Evolutionary conservation across 2,888 invertebrate species (phyloP).

Genomic region (Microdon myrmicae): DNA sequence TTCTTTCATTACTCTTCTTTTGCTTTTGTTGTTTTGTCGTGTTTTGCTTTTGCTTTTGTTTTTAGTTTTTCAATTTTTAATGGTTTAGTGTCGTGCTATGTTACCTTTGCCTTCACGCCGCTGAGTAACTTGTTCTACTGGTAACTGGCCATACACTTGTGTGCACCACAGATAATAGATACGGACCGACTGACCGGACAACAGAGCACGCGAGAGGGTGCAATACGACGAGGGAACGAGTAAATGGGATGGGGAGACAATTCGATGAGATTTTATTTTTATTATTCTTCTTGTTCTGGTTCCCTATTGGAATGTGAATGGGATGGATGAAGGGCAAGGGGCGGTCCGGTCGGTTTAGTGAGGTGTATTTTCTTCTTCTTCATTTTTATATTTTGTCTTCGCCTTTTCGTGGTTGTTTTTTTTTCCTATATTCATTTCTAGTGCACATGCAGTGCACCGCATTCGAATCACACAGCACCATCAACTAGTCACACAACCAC

Average conservation of each 20-base stretch:
- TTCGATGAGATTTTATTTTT: conserved; percentile 9
- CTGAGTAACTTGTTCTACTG: conserved; percentile 21
- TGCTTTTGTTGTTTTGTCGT: too few relatives aligned
- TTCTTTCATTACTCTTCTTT: too few relatives aligned
- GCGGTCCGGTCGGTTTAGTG: conserved; percentile 20
- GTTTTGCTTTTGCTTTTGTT: too few relatives aligned
- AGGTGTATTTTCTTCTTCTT: conserved; percentile 9
- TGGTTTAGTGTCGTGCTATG: conserved; percentile 15
- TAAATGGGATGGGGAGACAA: too few relatives aligned
- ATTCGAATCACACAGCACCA: conserved; percentile 20
- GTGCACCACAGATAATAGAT: conserved; percentile 26
- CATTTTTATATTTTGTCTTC: too few relatives aligned
- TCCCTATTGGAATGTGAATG: conserved; percentile 49
- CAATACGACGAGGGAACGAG: too few relatives aligned
- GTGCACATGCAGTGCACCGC: conserved; percentile 48
- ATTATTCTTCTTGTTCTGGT: conserved; percentile 23
- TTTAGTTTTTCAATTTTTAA: conserved; percentile 17
- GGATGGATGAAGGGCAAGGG: conserved; percentile 41
- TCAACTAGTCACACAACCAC: conserved; percentile 27
- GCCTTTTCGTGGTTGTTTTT: conserved; percentile 23
- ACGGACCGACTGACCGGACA: conserved; percentile 55
- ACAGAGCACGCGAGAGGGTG: too few relatives aligned
- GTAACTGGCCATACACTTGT: too few relatives aligned
- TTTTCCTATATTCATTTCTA: too few relatives aligned
- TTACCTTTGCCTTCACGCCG: conserved; percentile 18